A percentile compares a stretch with the other conserved stretches of the same genome.
phyloP scores from a whole-genome alignment of 2,888 invertebrate genomes.

The Drosophila affinis region DNA sequence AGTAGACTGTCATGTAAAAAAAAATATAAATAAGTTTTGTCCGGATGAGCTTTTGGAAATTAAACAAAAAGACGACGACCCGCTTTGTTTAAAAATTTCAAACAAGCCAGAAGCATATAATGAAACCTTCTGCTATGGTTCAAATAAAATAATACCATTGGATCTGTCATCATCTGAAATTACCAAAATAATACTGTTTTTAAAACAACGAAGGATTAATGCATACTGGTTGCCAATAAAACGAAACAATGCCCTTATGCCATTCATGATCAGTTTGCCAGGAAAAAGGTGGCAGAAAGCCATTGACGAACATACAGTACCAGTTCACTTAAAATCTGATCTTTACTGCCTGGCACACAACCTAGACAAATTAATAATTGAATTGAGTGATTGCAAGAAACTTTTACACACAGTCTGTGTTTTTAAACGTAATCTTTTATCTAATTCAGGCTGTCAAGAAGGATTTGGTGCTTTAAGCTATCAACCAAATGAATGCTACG shows the following conservation, averaged over 20 bases:
- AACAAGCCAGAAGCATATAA: conserved; percentile 65
- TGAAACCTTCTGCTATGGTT: conserved; percentile 73
- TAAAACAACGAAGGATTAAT: conserved; percentile 47
- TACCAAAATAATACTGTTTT: conserved; percentile 19
- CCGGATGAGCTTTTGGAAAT: conserved; percentile 74
- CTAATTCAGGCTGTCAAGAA: conserved; percentile 66
- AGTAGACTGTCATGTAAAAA: conserved; percentile 43
- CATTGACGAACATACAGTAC: conserved; percentile 46
- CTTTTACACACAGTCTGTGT: conserved; percentile 71
- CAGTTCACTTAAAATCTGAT: conserved; percentile 53
- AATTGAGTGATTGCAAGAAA: conserved; percentile 63
- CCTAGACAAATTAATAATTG: conserved; percentile 13
- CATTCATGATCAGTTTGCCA: conserved; percentile 84
- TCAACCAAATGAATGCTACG: conserved; percentile 75
- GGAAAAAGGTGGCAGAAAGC: conserved; percentile 82
- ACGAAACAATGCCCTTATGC: conserved; percentile 76
- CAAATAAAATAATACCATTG: conserved; percentile 48
- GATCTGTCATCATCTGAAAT: conserved; percentile 32
- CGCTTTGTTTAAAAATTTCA: conserved; percentile 80
- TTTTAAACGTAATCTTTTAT: conserved; percentile 56
- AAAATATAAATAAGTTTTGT: conserved; percentile 57
- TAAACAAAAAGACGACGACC: conserved; percentile 9
- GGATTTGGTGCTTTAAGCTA: conserved; percentile 69
- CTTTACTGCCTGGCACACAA: conserved; percentile 61
- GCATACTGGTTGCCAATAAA: conserved; percentile 85